A percentile compares a stretch with the other conserved stretches of the same genome.
Evolutionary conservation across 2,113 vertebrate genomes (phyloP).

Genomic region (Pelmatolapia mariae): DNA sequence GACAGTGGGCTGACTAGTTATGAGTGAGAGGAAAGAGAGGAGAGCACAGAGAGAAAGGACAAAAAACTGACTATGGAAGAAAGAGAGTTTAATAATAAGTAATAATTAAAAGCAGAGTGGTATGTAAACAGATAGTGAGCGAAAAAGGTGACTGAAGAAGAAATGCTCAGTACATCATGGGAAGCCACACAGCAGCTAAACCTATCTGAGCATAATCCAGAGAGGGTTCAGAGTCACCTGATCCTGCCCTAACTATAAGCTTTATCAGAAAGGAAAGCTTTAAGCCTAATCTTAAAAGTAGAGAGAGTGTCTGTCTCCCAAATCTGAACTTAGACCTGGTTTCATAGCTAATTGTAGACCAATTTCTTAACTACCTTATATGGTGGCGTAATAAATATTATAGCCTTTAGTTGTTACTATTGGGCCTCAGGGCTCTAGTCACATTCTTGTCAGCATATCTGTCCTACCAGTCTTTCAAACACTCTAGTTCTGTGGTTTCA

Average conservation of each 20-base stretch:
- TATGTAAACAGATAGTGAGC: background rate
- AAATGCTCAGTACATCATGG: background rate
- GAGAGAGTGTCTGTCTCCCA: background rate
- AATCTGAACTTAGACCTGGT: background rate
- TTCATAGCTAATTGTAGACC: background rate
- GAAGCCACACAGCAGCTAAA: background rate
- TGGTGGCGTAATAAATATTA: background rate
- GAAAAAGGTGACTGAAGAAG: background rate
- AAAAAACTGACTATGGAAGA: background rate
- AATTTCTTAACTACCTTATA: background rate
- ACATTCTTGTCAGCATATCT: background rate
- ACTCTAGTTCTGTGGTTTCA: background rate
- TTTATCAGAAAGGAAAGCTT: background rate
- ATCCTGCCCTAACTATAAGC: background rate
- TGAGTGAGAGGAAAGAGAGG: background rate
- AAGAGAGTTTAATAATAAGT: background rate
- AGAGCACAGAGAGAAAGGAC: background rate
- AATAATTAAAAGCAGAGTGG: background rate
- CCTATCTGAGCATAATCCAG: background rate
- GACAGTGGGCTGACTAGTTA: background rate
- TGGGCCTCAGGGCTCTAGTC: background rate
- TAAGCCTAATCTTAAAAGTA: background rate
- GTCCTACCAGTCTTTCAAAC: background rate
- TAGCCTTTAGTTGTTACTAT: background rate
- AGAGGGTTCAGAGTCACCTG: background rate